These are phyloP conservation scores for Jordanella pulchra DNA, from an alignment of 2,797 vertebrate species.

Conservation along the genomic window DNA sequence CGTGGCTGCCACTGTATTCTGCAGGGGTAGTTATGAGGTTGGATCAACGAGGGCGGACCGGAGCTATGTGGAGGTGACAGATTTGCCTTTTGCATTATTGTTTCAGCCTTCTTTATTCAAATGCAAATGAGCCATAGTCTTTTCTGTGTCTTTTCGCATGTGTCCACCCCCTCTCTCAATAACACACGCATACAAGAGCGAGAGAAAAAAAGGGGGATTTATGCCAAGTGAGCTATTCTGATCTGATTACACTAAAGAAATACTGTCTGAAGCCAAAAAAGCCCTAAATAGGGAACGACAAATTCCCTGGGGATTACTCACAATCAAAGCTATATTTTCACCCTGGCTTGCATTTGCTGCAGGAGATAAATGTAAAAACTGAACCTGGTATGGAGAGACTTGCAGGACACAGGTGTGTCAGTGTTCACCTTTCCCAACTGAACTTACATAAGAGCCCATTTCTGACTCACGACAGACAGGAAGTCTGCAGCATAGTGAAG, in stretches of 20 bases:
- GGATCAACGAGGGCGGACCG: constrained; percentile 31
- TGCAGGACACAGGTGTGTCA: constrained; percentile 47
- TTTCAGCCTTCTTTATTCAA: constrained; percentile 30
- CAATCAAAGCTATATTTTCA: constrained; percentile 17
- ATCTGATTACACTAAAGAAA: constrained; percentile 35
- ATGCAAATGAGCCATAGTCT: constrained; percentile 32
- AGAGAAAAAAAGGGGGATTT: constrained; percentile 4
- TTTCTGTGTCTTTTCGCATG: constrained; percentile 35
- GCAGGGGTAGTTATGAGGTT: constrained; percentile 55
- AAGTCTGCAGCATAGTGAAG: constrained; percentile 35
- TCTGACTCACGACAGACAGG: constrained; percentile 60
- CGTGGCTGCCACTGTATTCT: constrained; percentile 42
- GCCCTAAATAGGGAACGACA: constrained; percentile 14
- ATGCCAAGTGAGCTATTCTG: constrained; percentile 41
- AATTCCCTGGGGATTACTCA: constrained; percentile 31
- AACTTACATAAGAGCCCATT: constrained; percentile 46
- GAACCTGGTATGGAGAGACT: constrained; percentile 24
- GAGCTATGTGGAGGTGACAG: constrained; percentile 60
- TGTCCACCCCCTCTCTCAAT: constrained; percentile 24
- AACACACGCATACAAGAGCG: constrained; percentile 22
- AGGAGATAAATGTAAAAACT: neutral
- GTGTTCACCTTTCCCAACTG: constrained; percentile 11
- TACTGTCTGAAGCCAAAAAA: constrained; percentile 16
- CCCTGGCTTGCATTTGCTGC: constrained; percentile 9
- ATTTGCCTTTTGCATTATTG: constrained; percentile 49